Evolutionary conservation across 2,797 vertebrate genomes (phyloP).

Genomic region (Arnoldichthys spilopterus): DNA sequence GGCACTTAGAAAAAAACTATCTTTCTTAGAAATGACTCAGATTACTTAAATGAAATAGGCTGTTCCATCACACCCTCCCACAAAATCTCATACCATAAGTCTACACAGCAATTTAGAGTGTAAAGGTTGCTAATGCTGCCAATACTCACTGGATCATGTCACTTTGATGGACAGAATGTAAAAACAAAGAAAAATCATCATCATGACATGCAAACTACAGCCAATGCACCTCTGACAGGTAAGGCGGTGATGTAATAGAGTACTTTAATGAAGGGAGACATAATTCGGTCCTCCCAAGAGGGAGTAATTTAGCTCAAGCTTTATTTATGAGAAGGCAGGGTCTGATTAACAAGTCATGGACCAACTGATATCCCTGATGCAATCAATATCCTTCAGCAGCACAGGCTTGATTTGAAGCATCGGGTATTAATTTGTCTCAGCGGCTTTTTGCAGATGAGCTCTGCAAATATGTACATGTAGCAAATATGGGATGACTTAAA

Average conservation of each 20-base stretch:
- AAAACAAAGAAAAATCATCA: neutral
- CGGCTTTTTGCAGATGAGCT: conserved; percentile 53
- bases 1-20: conserved; percentile 32
- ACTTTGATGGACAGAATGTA: neutral
- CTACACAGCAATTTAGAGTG: neutral
- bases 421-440: conserved; percentile 49
- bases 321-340: conserved; percentile 49
- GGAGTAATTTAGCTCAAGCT: conserved; percentile 52
- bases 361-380: conserved; percentile 59
- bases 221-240: conserved; percentile 7
- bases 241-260: conserved; percentile 11
- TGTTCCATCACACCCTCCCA: conserved; percentile 11
- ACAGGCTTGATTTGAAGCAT: conserved; percentile 45
- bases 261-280: conserved; percentile 54
- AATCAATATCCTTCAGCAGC: conserved; percentile 59
- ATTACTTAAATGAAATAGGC: conserved; percentile 44
- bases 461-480: conserved; percentile 36
- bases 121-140: neutral
- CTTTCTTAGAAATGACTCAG: conserved; percentile 28
- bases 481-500: conserved; percentile 54
- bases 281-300: conserved; percentile 38
- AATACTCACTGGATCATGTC: neutral
- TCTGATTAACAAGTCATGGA: conserved; percentile 57
- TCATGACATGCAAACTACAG: neutral
- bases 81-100: conserved; percentile 1